These are phyloP conservation scores for Paedocypris micromegethes DNA, from an alignment of 2,797 vertebrate genomes.

Conservation along the genomic window DNA sequence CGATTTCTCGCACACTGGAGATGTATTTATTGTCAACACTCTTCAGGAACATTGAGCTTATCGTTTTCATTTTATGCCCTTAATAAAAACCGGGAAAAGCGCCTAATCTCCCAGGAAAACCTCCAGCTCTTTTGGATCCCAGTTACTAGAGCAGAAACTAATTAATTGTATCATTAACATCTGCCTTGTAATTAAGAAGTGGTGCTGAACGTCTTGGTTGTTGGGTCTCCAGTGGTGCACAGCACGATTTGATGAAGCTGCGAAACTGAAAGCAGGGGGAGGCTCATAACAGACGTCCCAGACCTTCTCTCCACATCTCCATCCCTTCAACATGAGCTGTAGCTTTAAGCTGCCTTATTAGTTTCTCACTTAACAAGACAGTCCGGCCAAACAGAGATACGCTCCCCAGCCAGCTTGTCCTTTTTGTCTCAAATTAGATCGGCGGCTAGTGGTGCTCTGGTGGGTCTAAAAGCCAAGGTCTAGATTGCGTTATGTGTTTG, in stretches of 20 bases:
- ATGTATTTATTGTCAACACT: constrained; percentile 35
- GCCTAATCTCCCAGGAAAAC: constrained; percentile 39
- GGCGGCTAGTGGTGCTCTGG: constrained; percentile 3
- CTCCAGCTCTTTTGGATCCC: constrained; percentile 46
- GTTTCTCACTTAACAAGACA: constrained; percentile 39
- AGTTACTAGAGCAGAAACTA: constrained; percentile 51
- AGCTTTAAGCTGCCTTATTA: constrained; percentile 39
- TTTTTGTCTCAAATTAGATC: constrained; percentile 28
- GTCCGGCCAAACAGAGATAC: constrained; percentile 30
- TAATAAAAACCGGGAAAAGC: constrained; percentile 41
- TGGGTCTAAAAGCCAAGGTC: neutral
- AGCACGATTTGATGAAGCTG: constrained; percentile 42
- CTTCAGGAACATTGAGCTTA: constrained; percentile 19
- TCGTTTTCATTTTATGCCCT: constrained; percentile 32
- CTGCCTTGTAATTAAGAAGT: constrained; percentile 53
- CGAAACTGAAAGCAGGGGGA: constrained; percentile 23
- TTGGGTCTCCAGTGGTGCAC: constrained; percentile 40
- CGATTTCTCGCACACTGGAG: constrained; percentile 7
- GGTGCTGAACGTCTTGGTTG: constrained; percentile 37
- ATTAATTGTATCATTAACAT: constrained; percentile 56
- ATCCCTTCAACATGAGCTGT: constrained; percentile 32
- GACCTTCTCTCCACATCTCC: constrained; percentile 38
- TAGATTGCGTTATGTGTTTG: constrained; percentile 19
- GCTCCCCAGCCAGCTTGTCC: constrained; percentile 22
- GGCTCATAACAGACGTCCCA: constrained; percentile 28